Percentiles rank a stretch among this genome's conserved stretches.
These are phyloP conservation scores for Pseudachorutes palmiensis DNA, from an alignment of 1,140 invertebrate genomes.

Conservation along the genomic window DNA sequence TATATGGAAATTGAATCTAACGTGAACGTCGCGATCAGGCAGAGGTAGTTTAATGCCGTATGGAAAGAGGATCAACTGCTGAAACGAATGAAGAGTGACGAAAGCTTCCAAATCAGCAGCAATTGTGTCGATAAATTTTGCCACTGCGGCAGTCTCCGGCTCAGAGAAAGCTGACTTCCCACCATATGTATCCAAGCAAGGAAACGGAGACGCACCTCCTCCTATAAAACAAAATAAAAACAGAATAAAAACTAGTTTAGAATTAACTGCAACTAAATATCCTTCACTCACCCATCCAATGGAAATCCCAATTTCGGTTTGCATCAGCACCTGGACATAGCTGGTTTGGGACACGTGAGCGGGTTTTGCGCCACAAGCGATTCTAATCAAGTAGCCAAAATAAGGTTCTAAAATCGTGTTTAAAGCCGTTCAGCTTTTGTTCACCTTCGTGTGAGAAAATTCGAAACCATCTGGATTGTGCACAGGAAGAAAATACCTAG, in stretches of 20 bases:
- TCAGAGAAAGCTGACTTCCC: constrained; percentile 80
- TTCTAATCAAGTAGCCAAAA: constrained; percentile 22
- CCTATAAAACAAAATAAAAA: too few species aligned
- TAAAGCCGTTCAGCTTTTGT: neutral
- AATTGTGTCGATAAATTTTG: constrained; percentile 51
- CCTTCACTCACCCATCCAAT: neutral
- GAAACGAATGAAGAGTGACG: constrained; percentile 76
- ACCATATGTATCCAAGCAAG: constrained; percentile 79
- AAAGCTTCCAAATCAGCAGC: constrained; percentile 57
- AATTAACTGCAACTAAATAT: neutral
- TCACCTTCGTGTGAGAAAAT: constrained; percentile 29
- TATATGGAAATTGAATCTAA: constrained; percentile 31
- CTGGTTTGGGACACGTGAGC: constrained; percentile 34
- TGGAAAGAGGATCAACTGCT: constrained; percentile 56
- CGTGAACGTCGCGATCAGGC: constrained; percentile 49
- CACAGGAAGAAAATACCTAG: constrained; percentile 67
- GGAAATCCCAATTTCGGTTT: constrained; percentile 65
- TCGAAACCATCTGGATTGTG: constrained; percentile 64
- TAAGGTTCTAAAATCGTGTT: neutral
- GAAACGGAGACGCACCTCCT: constrained; percentile 67
- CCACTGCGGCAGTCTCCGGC: constrained; percentile 65
- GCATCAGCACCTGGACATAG: constrained; percentile 73
- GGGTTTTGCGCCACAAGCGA: constrained; percentile 20
- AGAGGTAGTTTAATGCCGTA: constrained; percentile 46
- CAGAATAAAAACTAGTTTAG: too few species aligned